Evolutionary conservation across 2,797 vertebrate genomes (phyloP), one percentile per base, ranked within the genome.

Genomic region (Pantherophis alleghaniensis): DNA sequence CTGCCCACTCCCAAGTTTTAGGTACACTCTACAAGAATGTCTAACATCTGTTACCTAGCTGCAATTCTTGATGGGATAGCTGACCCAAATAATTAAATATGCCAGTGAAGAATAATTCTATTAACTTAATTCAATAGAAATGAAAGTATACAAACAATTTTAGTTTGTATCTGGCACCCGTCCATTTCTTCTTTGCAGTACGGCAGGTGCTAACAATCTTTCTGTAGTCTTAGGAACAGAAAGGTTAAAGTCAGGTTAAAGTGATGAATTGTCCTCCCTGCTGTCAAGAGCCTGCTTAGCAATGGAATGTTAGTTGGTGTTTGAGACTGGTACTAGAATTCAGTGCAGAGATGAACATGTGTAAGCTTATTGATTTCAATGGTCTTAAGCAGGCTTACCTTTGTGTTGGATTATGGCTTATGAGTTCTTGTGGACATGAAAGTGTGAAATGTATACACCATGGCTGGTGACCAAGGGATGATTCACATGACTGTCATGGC

Each of bases 231-330:
- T 55, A 57, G 22, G 63, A 92, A 59, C 32, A 16, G 22, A 37
- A 51, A 92, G 59, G 88, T 86, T 55, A 86, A 86, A 90, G n/a
- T 37, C 51, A 86, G 88, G 74, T 86, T 90, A 86, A 86, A 90
- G 61, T 61, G 28, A 92, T 86, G 32, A 28, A 83, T 86, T 61
- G 26, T 83, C 57, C 22, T n/a, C 88, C 69, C 59, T 61, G 32
- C 92, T 89, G 66, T 51, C 66, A 89, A 89, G 51, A 16, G 20
- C 28, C 22, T 28, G 42, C n/a, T 61, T 83, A 37, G 60, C 0
- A 9, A 28, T 26, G n/a, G 28, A 89, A 89, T 61, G 18, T 59
- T 53, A 26, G 51, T 28, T 11, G 47, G 88, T 22, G 56, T 63
- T 90, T 63, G 74, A 86, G 88, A 42, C 4, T 56, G 74, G 13